These are phyloP conservation scores for Telmatochromis brachygnathus DNA, from an alignment of 2,113 vertebrate species.

Conservation along the genomic window DNA sequence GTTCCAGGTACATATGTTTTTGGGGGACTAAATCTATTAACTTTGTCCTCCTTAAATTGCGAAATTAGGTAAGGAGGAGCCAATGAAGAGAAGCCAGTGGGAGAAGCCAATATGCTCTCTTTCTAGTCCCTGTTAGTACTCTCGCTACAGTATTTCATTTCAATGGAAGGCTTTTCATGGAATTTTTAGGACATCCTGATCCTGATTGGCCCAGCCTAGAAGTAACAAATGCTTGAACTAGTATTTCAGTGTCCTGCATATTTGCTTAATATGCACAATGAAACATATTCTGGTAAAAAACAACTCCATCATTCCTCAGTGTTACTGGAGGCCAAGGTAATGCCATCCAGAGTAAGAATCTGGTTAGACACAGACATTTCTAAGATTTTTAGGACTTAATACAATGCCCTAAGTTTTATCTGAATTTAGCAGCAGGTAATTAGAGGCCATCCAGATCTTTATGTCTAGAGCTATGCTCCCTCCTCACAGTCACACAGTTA, in stretches of 20 bases:
- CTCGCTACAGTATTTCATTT: neutral
- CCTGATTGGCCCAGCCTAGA: neutral
- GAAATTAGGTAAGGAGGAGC: neutral
- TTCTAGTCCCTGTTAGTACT: neutral
- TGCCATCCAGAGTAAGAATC: neutral
- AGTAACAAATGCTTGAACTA: neutral
- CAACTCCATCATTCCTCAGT: neutral
- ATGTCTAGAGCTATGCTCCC: neutral
- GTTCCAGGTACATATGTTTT: neutral
- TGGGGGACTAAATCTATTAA: neutral
- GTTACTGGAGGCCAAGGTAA: neutral
- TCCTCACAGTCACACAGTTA: neutral
- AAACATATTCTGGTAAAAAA: neutral
- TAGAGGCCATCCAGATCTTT: neutral
- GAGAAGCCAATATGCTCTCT: neutral
- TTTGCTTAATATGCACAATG: neutral
- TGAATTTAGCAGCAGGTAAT: neutral
- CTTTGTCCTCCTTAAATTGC: neutral
- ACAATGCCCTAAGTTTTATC: neutral
- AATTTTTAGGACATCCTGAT: neutral
- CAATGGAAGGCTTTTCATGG: neutral
- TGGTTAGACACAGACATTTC: neutral
- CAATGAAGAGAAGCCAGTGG: neutral
- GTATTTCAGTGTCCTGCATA: neutral
- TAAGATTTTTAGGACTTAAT: neutral